These are phyloP conservation scores for Harpalus rufipes DNA, from an alignment of 2,888 invertebrate species.

Conservation along the genomic window DNA sequence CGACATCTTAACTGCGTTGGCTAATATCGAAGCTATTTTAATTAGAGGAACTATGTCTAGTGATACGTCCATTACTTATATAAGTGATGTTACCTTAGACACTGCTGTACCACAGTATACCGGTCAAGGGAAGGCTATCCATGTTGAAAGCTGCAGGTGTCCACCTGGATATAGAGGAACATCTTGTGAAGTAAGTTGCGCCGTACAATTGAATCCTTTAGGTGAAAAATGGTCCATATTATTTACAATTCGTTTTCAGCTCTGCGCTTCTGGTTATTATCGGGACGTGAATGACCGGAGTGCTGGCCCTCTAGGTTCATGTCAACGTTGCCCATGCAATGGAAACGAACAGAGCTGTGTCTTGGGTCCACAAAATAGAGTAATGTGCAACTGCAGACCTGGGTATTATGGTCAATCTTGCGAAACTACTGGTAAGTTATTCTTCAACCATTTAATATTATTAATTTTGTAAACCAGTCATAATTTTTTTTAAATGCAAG, in stretches of 20 bases:
- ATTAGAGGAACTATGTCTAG: slow-evolving; percentile 88
- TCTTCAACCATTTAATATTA: background rate
- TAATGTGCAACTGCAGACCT: slow-evolving; percentile 85
- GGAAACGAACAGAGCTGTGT: slow-evolving; percentile 85
- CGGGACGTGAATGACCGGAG: slow-evolving; percentile 80
- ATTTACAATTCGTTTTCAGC: slow-evolving; percentile 71
- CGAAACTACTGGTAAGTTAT: slow-evolving; percentile 79
- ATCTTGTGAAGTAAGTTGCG: slow-evolving; percentile 85
- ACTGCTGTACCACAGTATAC: slow-evolving; percentile 86
- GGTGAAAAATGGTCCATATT: background rate
- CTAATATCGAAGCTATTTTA: slow-evolving; percentile 89
- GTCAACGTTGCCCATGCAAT: slow-evolving; percentile 88
- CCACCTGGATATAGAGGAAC: slow-evolving; percentile 88
- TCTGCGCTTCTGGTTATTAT: slow-evolving; percentile 85
- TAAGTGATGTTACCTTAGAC: slow-evolving; percentile 93
- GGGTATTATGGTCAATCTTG: slow-evolving; percentile 86
- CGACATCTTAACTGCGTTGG: slow-evolving; percentile 91
- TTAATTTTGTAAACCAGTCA: background rate
- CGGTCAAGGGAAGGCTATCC: slow-evolving; percentile 82
- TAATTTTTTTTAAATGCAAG: background rate
- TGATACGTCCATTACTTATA: slow-evolving; percentile 82
- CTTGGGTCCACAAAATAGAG: slow-evolving; percentile 79
- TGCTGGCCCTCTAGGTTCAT: slow-evolving; percentile 80
- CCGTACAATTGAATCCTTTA: background rate
- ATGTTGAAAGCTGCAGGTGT: slow-evolving; percentile 92